phyloP scores from a whole-genome alignment of 1,140 invertebrate genomes.

The Cecropterus lyciades region DNA sequence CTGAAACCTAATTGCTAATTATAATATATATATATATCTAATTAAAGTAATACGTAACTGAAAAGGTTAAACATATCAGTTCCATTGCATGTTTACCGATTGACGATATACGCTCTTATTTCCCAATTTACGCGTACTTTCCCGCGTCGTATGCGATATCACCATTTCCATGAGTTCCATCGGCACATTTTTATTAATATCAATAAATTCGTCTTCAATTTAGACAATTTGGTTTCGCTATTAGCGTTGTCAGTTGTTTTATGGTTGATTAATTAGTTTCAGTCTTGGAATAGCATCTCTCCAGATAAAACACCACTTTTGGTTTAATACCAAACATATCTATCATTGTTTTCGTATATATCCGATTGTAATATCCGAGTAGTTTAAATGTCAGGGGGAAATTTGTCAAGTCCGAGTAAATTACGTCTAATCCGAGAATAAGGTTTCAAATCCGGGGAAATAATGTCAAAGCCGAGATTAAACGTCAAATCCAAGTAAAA shows the following conservation, averaged over 20 bases:
- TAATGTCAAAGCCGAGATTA: not conserved
- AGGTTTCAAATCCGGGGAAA: too few species aligned
- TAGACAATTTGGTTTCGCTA: not conserved
- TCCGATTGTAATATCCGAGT: conserved; percentile 21
- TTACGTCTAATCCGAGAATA: not conserved
- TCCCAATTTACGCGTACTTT: not conserved
- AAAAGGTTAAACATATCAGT: conserved; percentile 11
- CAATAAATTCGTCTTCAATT: not conserved
- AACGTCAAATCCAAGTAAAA: too few species aligned
- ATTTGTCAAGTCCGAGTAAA: not conserved
- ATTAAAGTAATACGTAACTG: too few species aligned
- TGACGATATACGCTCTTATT: conserved; percentile 18
- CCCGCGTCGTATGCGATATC: not conserved
- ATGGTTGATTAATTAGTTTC: conserved; percentile 36
- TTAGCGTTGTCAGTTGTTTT: conserved; percentile 27
- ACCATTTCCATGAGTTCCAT: not conserved
- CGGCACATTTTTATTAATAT: not conserved
- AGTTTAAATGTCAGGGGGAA: not conserved
- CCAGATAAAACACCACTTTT: not conserved
- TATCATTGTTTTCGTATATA: not conserved
- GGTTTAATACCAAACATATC: too few species aligned
- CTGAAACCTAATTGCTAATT: too few species aligned
- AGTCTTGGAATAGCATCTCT: conserved; percentile 37
- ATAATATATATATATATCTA: not conserved
- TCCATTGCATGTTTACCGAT: conserved; percentile 1